Conservation (phyloP, 2,797 vertebrate species). For the Clarias fuscus region DNA sequence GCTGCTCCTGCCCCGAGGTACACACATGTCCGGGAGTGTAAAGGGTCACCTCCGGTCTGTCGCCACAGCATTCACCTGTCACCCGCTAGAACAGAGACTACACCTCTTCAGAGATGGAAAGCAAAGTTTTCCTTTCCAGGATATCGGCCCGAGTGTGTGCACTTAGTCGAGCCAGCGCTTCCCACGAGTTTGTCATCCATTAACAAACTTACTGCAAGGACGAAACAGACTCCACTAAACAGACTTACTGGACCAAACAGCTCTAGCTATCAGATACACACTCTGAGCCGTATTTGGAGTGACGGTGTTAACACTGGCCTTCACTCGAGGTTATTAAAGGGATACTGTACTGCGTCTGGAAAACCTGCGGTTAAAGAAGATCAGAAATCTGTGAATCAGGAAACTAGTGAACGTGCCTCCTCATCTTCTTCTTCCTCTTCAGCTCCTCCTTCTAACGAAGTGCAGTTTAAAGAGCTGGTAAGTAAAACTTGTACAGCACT, state of each 20-base stretch:
- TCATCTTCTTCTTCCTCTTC: conserved; percentile 33
- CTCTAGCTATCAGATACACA: background rate
- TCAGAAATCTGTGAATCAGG: background rate
- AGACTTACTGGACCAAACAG: background rate
- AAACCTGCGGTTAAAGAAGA: conserved; percentile 25
- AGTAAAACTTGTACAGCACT: conserved; percentile 36
- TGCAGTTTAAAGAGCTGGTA: conserved; percentile 79
- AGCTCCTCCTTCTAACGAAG: conserved; percentile 56
- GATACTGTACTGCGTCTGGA: conserved; percentile 42
- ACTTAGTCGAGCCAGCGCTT: conserved; percentile 5
- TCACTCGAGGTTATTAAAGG: background rate
- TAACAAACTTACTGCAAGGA: conserved; percentile 8
- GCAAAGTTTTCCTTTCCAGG: conserved; percentile 28
- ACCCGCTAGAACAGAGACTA: conserved; percentile 20
- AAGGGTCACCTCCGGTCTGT: conserved; percentile 53
- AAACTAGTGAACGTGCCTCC: conserved; percentile 4
- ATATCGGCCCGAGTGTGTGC: conserved; percentile 24
- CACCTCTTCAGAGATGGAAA: conserved; percentile 43
- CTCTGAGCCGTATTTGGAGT: background rate
- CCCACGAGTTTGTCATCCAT: conserved; percentile 18
- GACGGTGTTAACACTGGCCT: background rate
- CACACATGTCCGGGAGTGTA: conserved; percentile 39
- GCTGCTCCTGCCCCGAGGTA: conserved; percentile 41
- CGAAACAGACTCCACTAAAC: background rate
- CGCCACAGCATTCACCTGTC: conserved; percentile 25